Evolutionary conservation across 2,113 vertebrate species (phyloP), one percentile per base, ranked within the genome.

Genomic region (Motacilla alba): DNA sequence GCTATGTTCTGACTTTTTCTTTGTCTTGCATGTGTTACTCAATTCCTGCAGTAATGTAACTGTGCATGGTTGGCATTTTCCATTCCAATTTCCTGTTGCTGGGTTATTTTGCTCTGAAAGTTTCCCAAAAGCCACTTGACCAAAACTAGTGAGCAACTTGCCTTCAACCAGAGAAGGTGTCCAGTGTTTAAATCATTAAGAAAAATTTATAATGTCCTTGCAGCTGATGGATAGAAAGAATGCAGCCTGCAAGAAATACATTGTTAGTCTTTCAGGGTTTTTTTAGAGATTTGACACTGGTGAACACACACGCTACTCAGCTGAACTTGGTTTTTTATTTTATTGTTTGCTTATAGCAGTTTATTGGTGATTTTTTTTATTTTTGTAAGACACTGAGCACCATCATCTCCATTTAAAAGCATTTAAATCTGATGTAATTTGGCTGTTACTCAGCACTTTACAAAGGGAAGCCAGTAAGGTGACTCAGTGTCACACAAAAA

Each of bases 21-120:
- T 95, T 93, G 59, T 96, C 94, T 94, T 98, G 98, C 98, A 98
- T 98, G 98, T 96, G 79, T 96, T 95, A 60, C 84, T 91, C 94
- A 85, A 31, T 94, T 92, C 82, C 74, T 96, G 83, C 95, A 83
- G 95, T 96, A 72, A 90, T 83, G 26, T 75, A 90, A 91, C 95
- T 94, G 92, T 96, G 95, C 96, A 95, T 98, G 97, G 64, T 92
- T 87, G 93, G 89, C 94, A 47, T 94, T 92, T 95, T 88, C 91
- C 93, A 91, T 91, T 96, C 83, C 93, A 59, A 0, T 87, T 94
- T 95, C 94, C 91, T 58, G 44, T 91, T 72, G 63, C 60, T 91
- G 94, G 83, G 89, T 96, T 95, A 82, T 95, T 95, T 93, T 93
- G 76, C 56, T 58, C 94, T 95, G 93, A 93, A 97, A 96, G 70